These are phyloP conservation scores for Coregonus sp. DNA, from an alignment of 2,797 vertebrate species.

Conservation along the genomic window DNA sequence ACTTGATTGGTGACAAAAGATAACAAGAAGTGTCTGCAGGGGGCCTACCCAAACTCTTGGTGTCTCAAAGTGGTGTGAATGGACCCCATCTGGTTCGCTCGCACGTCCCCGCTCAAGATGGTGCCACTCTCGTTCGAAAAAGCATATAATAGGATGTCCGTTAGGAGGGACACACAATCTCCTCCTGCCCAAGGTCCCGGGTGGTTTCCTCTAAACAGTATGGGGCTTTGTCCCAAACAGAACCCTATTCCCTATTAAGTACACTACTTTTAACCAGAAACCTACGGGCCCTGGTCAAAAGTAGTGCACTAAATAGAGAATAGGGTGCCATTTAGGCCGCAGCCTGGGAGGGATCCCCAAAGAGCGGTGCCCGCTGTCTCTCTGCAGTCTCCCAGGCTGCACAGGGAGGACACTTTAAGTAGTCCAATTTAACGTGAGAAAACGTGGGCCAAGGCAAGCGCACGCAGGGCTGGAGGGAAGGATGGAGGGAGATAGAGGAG, in stretches of 20 bases:
- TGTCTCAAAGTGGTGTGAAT: constrained; percentile 82
- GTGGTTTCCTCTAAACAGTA: constrained; percentile 72
- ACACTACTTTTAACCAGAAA: neutral
- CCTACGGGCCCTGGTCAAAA: too few species aligned
- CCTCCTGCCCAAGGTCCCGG: constrained; percentile 63
- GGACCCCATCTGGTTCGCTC: constrained; percentile 82
- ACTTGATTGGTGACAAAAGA: constrained; percentile 86
- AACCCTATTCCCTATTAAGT: neutral
- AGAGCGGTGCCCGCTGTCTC: constrained; percentile 65
- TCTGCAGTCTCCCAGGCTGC: constrained; percentile 30
- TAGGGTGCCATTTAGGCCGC: neutral
- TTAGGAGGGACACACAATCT: constrained; percentile 32
- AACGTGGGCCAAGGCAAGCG: constrained; percentile 45
- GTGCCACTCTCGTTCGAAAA: constrained; percentile 55
- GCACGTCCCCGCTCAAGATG: constrained; percentile 72
- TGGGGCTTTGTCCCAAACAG: constrained; percentile 59
- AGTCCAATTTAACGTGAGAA: constrained; percentile 83
- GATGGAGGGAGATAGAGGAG: constrained; percentile 23
- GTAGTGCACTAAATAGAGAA: neutral
- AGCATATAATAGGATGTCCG: constrained; percentile 63
- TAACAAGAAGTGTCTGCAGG: constrained; percentile 84
- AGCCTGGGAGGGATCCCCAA: constrained; percentile 45
- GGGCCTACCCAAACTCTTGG: constrained; percentile 77
- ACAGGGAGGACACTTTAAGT: constrained; percentile 64
- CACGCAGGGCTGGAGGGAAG: neutral